Evolutionary conservation across 2,888 invertebrate species (phyloP).

Genomic region (Carpatolechia fugitivella): DNA sequence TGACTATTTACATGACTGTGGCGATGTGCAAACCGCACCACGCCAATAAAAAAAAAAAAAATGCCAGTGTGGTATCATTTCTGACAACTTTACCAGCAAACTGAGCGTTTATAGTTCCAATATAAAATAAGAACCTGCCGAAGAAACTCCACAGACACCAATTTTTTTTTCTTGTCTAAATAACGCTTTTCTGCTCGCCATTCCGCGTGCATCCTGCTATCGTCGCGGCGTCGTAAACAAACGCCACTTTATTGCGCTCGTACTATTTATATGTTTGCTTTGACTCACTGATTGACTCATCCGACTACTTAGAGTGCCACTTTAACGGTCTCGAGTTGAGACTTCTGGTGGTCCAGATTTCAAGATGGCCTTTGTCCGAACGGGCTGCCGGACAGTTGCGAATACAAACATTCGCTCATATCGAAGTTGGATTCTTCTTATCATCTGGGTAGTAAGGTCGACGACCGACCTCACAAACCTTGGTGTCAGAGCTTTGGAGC

Average conservation of each 20-base stretch:
- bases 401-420: background rate
- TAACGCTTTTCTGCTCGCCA: slow-evolving; percentile 20
- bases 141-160: too few relatives aligned
- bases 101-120: too few relatives aligned
- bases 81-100: too few relatives aligned
- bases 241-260: slow-evolving; percentile 42
- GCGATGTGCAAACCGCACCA: too few relatives aligned
- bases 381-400: background rate
- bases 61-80: too few relatives aligned
- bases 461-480: too few relatives aligned
- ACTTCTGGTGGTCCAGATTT: background rate
- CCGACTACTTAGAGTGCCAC: slow-evolving; percentile 10
- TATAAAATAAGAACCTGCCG: too few relatives aligned
- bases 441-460: too few relatives aligned
- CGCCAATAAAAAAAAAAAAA: too few relatives aligned
- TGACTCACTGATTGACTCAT: slow-evolving; percentile 54
- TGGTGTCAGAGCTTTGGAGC: too few relatives aligned
- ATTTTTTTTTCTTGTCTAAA: background rate
- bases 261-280: slow-evolving; percentile 44
- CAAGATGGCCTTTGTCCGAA: background rate
- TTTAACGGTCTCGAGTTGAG: background rate
- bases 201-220: slow-evolving; percentile 38
- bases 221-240: slow-evolving; percentile 58
- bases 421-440: too few relatives aligned
- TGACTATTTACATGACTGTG: too few relatives aligned